phyloP scores from a whole-genome alignment of 2,113 vertebrate genomes.

The Macrotis lagotis region DNA sequence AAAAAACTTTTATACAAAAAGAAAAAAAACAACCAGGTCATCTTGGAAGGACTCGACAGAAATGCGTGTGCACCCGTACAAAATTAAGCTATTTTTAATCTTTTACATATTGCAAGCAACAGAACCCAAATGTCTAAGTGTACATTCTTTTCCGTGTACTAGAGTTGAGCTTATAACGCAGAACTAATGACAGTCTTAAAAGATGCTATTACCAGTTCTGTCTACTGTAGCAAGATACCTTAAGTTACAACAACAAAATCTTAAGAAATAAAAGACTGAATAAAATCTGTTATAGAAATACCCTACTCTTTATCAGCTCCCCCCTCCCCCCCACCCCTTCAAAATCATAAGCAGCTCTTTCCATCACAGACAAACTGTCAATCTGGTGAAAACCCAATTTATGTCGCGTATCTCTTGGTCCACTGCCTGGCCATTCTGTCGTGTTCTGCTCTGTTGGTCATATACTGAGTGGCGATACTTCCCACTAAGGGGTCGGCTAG shows the following conservation, averaged over 20 bases:
- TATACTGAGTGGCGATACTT: conserved; percentile 97
- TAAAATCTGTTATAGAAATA: conserved; percentile 99
- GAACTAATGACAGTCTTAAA: conserved; percentile 84
- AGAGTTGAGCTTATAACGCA: conserved; percentile 84
- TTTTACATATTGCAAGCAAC: conserved; percentile 81
- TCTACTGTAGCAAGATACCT: conserved; percentile 94
- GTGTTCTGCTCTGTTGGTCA: conserved; percentile 98
- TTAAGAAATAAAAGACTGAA: conserved; percentile 95
- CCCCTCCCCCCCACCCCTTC: conserved; percentile 83
- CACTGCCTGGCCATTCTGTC: conserved; percentile 98
- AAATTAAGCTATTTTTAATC: conserved; percentile 84
- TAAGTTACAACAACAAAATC: conserved; percentile 95
- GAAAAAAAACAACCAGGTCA: conserved; percentile 66
- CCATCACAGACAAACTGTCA: conserved; percentile 84
- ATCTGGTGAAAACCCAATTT: conserved; percentile 78
- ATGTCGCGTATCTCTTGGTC: conserved; percentile 98
- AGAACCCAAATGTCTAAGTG: conserved; percentile 81
- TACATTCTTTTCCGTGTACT: conserved; percentile 84
- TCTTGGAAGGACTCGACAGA: conserved; percentile 81
- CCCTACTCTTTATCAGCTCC: conserved; percentile 87
- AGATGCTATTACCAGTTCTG: conserved; percentile 87
- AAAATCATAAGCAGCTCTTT: conserved; percentile 89
- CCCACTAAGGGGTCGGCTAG: conserved; percentile 96
- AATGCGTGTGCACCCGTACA: conserved; percentile 83
- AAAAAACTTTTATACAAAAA: conserved; percentile 78